Base-by-base conservation (phyloP, 2,888 invertebrate species). In the Drosophila greeni region DNA sequence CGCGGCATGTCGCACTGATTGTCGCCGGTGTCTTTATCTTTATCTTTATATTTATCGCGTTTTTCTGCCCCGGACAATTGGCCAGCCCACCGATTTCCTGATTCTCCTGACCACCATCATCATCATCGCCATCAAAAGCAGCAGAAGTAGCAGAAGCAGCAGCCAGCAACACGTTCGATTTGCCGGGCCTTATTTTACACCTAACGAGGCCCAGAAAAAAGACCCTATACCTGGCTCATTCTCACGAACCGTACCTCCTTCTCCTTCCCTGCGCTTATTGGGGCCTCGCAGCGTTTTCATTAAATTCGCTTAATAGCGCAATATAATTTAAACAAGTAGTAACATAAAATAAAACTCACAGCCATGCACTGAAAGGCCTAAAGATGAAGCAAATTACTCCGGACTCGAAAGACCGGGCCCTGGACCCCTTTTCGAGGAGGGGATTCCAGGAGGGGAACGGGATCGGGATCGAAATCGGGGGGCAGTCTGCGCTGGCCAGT, bases 301-400 rank as follows among this genome's bases (percentile, higher is more conserved):
- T 86, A 85, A 86, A 85, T 84, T 81, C 84, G 80, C 84, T 85
- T 86, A 85, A 86, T 85, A 85, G 85, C 75, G 76, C 85, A 82
- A 85, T 85, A 85, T 86, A 86, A 85, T 84, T 86, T 85, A 84
- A 84, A 77, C 83, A 80, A 83, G 85, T 79, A 81, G 83, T 79
- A 73, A 75, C 84, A 84, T 85, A 78, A 84, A 85, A 85, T 85
- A 80, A 85, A 85, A 84, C 84, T 82, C 73, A 76, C 80, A 82
- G 83, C 77, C 82, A 72, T 75, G 72, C 80, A 82, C 54, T 70
- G 77, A 67, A 72, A 81, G 72, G 73, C 75, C 78, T 78, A 80
- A 84, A 80, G 71, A 71, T 52, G 72, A 69, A 67, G 73, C 82
- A 79, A 81, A 83, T 83, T 84, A 81, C 74, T 74, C 60, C 66